Conservation (phyloP, 2,888 invertebrate species). For the Chorisops tibialis region DNA sequence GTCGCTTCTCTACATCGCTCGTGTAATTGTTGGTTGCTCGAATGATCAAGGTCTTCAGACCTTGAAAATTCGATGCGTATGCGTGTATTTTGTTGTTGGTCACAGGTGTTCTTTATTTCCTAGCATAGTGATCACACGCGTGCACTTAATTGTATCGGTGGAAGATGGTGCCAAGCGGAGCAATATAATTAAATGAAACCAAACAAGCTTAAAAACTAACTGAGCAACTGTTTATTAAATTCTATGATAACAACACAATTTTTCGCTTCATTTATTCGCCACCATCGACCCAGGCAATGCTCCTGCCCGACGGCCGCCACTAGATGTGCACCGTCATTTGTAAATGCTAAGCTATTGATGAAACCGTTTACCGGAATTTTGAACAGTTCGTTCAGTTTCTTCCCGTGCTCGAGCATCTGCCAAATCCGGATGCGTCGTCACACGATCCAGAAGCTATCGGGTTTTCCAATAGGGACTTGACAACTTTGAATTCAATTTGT, state of each 20-base stretch:
- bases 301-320: constrained; percentile 88
- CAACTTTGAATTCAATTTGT: too few species aligned
- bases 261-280: constrained; percentile 70
- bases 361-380: constrained; percentile 75
- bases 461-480: too few species aligned
- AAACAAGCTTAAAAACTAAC: background rate
- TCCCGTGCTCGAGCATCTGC: constrained; percentile 73
- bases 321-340: constrained; percentile 73
- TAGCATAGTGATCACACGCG: too few species aligned
- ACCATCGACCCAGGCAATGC: constrained; percentile 91
- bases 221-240: constrained; percentile 43
- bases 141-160: too few species aligned
- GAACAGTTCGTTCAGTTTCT: constrained; percentile 64
- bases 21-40: too few species aligned
- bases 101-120: too few species aligned
- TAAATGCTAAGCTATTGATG: constrained; percentile 82
- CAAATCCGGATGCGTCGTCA: constrained; percentile 82
- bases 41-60: too few species aligned
- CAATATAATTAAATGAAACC: background rate
- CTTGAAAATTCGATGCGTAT: too few species aligned
- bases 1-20: too few species aligned
- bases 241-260: constrained; percentile 74
- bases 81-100: too few species aligned
- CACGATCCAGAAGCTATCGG: constrained; percentile 89
- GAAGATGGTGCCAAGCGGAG: too few species aligned